Base-by-base conservation (phyloP, 1,140 invertebrate species). In the Rhopalosiphum maidis region DNA sequence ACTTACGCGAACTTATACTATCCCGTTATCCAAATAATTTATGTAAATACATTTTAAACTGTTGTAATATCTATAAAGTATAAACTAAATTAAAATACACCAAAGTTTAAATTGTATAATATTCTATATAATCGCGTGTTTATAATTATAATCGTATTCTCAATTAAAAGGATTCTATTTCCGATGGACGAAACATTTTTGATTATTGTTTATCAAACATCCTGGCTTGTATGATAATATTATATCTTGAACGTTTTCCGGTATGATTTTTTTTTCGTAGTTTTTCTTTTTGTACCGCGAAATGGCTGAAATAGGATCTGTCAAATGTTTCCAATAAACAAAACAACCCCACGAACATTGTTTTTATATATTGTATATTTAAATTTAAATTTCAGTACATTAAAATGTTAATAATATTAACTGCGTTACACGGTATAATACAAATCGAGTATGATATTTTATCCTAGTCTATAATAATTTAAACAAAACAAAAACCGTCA, bases 381-480 rank as follows among this genome's bases (percentile, higher is more conserved):
- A 77, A 77, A 77, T 77, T 77, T 77, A 77, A 77, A 77, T 77
- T 77, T 77, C 60, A 77, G 60, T 77, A 77, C 60, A 77, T 77
- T 15, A 77, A 77, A 18, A 77, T 77, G 30, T 77, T 77, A 77
- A 77, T 77, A 77, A n/a, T 77, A 77, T 77, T 77, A 77, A 18
- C 60, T 77, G 60, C 60, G 60, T 77, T 77, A 77, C 60, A 77
- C 60, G 60, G n/a, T 77, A 15, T 35, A n/a, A 77, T 68, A 77
- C 60, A 77, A 77, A n/a, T 77, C n/a, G 30, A 77, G n/a, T 77
- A 77, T 68, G 15, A 77, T 77, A 77, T n/a, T 68, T n/a, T 77
- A 77, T 77, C n/a, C 60, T 77, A 77, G 15, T 77, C 30, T 77
- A 77, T n/a, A 77, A 77, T 77, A 77, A 77, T 77, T 77, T 77